Base-by-base conservation (phyloP, 1,140 invertebrate genomes). In the Aphis gossypii region DNA sequence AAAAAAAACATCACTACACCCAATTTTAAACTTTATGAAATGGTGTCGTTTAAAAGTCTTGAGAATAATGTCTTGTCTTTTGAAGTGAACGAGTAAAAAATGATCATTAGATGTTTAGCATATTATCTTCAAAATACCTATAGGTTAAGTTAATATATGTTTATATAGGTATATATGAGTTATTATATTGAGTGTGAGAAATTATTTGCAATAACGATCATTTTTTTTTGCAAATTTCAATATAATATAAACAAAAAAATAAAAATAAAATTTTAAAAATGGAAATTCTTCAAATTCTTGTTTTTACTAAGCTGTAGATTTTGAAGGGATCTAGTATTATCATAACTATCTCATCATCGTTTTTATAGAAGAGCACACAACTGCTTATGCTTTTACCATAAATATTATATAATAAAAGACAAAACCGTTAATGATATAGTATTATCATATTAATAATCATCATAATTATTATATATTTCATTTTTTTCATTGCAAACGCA, bases 21-120 rank as follows among this genome's bases (percentile, higher is more conserved):
- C 4, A 92, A 48, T 54, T 92, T 92, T 20, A 35, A 35, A 51
- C 46, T 92, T 92, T n/a, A 76, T 76, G 88, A 56, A 21, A 56
- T 56, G 51, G 56, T 41, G 9, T 46, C 30, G 41, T 91, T 44
- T 14, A 25, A 46, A 41, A 44, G 30, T 76, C 20, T 25, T n/a
- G 18, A 68, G 68, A 91, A n/a, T 44, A 44, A 60, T 68, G 38
- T 30, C 6, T 76, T 46, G 44, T 18, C 41, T 44, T 25, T 51
- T n/a, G 30, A 35, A 20, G 25, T n/a, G 8, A 89, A 23, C 48
- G 23, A 56, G 35, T 89, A 38, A 54, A 56, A 89, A 89, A 89
- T 89, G 7, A n/a, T 20, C n/a, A 9, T 8, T 54, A 11, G 9
- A 20, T 38, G 21, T 54, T 89, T 89, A 89, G 48, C n/a, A 89